A percentile compares a stretch with the other conserved stretches of the same genome.
Conservation (phyloP, 2,797 vertebrate genomes). For the Pseudocheirus occidentalis region DNA sequence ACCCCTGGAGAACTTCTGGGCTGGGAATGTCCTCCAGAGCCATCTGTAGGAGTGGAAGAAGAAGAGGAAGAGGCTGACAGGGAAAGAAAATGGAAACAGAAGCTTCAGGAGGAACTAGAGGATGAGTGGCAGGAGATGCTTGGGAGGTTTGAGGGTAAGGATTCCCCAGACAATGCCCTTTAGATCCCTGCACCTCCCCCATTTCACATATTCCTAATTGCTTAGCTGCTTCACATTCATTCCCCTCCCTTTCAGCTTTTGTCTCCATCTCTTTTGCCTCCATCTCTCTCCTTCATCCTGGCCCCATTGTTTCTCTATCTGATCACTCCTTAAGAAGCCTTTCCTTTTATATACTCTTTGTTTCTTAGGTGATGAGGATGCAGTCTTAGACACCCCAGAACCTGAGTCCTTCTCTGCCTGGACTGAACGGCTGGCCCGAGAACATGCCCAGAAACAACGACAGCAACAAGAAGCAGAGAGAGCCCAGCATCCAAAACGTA, state of each 20-base stretch:
- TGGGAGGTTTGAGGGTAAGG: constrained; percentile 88
- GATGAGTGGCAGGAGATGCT: constrained; percentile 89
- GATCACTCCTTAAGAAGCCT: not conserved
- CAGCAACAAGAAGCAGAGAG: not conserved
- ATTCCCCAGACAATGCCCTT: too few species aligned
- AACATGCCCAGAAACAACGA: constrained; percentile 85
- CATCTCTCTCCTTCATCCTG: not conserved
- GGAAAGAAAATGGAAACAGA: constrained; percentile 87
- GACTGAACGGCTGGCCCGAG: constrained; percentile 75
- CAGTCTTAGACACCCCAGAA: constrained; percentile 38
- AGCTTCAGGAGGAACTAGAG: constrained; percentile 89
- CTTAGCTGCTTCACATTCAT: not conserved
- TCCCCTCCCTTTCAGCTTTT: not conserved
- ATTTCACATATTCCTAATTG: not conserved
- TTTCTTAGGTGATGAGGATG: constrained; percentile 47
- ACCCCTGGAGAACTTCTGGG: constrained; percentile 89
- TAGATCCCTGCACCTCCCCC: not conserved
- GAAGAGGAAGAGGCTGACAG: constrained; percentile 72
- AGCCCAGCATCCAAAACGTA: not conserved
- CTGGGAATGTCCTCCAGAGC: constrained; percentile 81
- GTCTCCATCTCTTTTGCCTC: not conserved
- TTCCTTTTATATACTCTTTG: not conserved
- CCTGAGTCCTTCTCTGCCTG: constrained; percentile 71
- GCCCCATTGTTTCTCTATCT: not conserved
- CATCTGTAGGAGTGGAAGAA: constrained; percentile 68